Conservation (phyloP, 2,888 invertebrate genomes). For the Tetanocera ferruginea region DNA sequence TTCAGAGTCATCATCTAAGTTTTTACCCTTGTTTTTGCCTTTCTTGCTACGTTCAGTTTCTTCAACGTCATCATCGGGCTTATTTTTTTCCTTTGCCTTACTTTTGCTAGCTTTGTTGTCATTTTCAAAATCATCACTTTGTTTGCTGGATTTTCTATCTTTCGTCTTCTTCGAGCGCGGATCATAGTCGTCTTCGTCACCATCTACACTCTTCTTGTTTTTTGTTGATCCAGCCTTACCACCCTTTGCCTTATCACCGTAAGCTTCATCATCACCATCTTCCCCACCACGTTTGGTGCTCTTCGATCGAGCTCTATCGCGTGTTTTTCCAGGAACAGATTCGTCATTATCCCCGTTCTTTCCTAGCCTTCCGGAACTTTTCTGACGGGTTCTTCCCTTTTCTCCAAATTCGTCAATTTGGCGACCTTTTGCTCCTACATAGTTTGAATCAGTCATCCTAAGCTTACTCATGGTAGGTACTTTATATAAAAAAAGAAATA, state of each 20-base stretch:
- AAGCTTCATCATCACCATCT: neutral
- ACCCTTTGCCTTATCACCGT: neutral
- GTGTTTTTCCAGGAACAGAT: neutral
- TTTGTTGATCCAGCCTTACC: conserved; percentile 16
- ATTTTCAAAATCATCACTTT: conserved; percentile 17
- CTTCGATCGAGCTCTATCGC: neutral
- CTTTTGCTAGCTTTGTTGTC: conserved; percentile 5
- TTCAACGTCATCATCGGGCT: neutral
- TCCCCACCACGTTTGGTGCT: neutral
- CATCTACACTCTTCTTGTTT: conserved; percentile 5
- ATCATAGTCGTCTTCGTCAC: neutral
- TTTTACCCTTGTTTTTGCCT: neutral
- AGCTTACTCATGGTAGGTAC: neutral
- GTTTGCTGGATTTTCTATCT: neutral
- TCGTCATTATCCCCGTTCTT: neutral
- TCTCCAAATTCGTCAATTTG: neutral
- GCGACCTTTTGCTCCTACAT: neutral
- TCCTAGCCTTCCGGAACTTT: neutral
- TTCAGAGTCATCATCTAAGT: neutral
- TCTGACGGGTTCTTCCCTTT: neutral
- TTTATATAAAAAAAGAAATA: neutral
- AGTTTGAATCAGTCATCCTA: neutral
- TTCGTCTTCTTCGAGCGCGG: neutral
- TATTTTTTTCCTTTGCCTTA: conserved; percentile 18
- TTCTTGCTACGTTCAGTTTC: conserved; percentile 14